phyloP scores from a whole-genome alignment of 1,140 invertebrate species.

The Drosophila nigrodunni region DNA sequence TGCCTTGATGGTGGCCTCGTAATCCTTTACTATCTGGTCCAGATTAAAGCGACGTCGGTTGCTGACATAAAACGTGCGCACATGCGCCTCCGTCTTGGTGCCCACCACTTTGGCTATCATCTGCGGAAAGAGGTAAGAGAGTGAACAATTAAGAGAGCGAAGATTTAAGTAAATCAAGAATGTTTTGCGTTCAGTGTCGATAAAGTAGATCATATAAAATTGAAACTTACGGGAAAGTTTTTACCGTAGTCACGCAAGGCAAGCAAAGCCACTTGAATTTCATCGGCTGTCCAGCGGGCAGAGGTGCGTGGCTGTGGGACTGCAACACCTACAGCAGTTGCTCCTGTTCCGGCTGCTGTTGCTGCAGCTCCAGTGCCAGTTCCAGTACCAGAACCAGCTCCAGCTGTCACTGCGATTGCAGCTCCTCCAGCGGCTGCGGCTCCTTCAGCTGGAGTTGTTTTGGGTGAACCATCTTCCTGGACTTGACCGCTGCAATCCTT shows the following conservation, averaged over 20 bases:
- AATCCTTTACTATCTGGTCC: constrained; percentile 94
- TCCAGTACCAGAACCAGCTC: not conserved
- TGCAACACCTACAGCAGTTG: constrained; percentile 86
- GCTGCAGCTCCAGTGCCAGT: not conserved
- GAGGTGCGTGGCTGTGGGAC: constrained; percentile 88
- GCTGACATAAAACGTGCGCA: constrained; percentile 95
- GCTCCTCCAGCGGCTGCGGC: constrained; percentile 86
- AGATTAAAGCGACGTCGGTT: constrained; percentile 96
- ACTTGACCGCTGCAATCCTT: constrained; percentile 84
- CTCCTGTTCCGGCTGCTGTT: not conserved
- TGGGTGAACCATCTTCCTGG: constrained; percentile 66
- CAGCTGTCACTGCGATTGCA: not conserved
- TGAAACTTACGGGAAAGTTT: constrained; percentile 90
- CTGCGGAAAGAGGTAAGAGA: constrained; percentile 29
- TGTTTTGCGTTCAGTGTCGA: too few species aligned
- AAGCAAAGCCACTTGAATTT: constrained; percentile 95
- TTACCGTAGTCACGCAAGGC: constrained; percentile 97
- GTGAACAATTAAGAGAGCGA: not conserved
- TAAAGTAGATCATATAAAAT: too few species aligned
- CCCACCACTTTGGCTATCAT: constrained; percentile 97
- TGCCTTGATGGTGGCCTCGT: constrained; percentile 87
- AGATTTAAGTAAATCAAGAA: too few species aligned
- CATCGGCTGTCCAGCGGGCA: constrained; percentile 96
- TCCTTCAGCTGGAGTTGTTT: constrained; percentile 87
- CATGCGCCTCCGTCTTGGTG: constrained; percentile 96